Evolutionary conservation across 2,888 invertebrate genomes (phyloP), one percentile per base, ranked within the genome.

Genomic region (Aphidoletes aphidimyza): DNA sequence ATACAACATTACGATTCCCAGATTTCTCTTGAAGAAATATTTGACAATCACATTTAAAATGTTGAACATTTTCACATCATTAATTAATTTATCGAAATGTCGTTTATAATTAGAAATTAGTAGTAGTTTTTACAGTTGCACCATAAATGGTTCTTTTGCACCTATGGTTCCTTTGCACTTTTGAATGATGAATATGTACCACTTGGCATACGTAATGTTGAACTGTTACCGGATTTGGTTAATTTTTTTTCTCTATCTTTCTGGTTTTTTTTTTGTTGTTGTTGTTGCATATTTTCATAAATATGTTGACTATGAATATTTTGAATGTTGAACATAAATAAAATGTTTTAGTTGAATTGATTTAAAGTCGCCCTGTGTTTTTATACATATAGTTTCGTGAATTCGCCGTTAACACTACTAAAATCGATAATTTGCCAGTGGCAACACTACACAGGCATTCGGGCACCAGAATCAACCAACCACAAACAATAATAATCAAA

Each of bases 1-100:
- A 91, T 37, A 92, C 92, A 0, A 93, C 93, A 87, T 89, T 94
- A 69, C 89, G 89, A 83, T 94, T 93, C 88, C 93, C 94, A 2
- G 87, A 85, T 17, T 81, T 36, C 8, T 19, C 81, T n/a, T 81
- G 17, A 78, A 78, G 9, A 54, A 54, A 54, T 8, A 1, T 22
- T 54, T 22, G n/a, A n/a, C n/a, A n/a, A n/a, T n/a, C n/a, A n/a
- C n/a, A n/a, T n/a, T n/a, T n/a, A n/a, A n/a, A n/a, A n/a, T 22
- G 54, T 22, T 22, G 14, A 37, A 78, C 36, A 36, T 78, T 36
- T 36, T 36, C 19, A 2, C 36, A 81, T 36, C 36, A 22, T 59
- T 59, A 3, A 59, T 59, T 17, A 59, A 34, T 81, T 81, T 78
- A 9, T 36, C 17, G 8, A 34, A 78, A 78, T 36, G 17, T n/a